These are phyloP conservation scores for Trichonephila inaurata DNA, from an alignment of 1,140 invertebrate species.

Conservation along the genomic window DNA sequence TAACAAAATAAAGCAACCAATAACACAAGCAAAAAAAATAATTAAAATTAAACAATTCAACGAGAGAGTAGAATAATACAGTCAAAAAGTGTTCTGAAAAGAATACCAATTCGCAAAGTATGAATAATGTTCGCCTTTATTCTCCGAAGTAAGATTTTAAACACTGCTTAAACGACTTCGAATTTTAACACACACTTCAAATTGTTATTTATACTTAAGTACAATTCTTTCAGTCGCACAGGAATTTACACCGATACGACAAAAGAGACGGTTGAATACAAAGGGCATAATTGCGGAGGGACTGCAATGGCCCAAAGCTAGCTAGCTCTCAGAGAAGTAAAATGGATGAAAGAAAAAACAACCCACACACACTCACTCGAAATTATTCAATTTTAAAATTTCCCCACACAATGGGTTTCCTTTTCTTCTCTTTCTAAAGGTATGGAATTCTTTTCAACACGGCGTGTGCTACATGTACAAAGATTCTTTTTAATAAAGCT, in stretches of 20 bases:
- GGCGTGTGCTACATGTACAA: background rate
- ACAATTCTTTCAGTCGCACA: background rate
- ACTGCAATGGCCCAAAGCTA: background rate
- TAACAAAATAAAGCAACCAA: no score
- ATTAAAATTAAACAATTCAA: no score
- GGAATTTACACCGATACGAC: background rate
- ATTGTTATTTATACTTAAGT: constrained; percentile 8
- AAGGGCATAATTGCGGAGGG: background rate
- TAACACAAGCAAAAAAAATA: no score
- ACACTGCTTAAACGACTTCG: background rate
- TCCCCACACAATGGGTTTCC: background rate
- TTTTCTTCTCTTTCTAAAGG: background rate
- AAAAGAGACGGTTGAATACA: background rate
- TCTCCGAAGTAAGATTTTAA: background rate
- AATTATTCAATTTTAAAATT: constrained; percentile 28
- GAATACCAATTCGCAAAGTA: no score
- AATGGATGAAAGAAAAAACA: background rate
- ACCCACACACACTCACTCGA: background rate
- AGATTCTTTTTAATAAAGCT: background rate
- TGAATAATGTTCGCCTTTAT: background rate
- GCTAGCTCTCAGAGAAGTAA: background rate
- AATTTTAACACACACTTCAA: background rate
- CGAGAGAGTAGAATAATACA: no score
- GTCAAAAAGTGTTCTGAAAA: no score
- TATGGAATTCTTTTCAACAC: background rate